phyloP scores from a whole-genome alignment of 2,888 invertebrate species.

The Pediacus dermestoides region DNA sequence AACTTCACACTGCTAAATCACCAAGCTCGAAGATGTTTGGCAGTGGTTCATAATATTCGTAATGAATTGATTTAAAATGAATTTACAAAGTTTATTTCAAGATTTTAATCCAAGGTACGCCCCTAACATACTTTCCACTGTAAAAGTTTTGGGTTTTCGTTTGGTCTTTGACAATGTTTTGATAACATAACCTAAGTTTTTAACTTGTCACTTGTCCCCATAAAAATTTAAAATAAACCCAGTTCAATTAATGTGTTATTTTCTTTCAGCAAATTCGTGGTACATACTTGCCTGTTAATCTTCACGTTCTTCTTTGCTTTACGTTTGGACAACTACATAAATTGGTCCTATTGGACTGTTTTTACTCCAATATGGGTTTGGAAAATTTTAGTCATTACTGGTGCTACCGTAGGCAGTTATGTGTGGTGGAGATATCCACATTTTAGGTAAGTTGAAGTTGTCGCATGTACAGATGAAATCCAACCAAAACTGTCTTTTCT shows the following conservation, averaged over 20 bases:
- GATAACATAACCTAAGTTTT: slow-evolving; percentile 17
- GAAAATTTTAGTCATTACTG: slow-evolving; percentile 87
- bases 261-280: slow-evolving; percentile 89
- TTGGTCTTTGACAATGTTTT: background rate
- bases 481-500: slow-evolving; percentile 36
- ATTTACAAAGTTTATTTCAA: slow-evolving; percentile 83
- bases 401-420: slow-evolving; percentile 87
- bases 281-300: slow-evolving; percentile 86
- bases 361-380: slow-evolving; percentile 97
- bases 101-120: slow-evolving; percentile 87
- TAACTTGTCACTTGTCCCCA: slow-evolving; percentile 9
- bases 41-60: no score
- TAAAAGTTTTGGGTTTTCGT: slow-evolving; percentile 2
- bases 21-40: no score
- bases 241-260: slow-evolving; percentile 26
- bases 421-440: slow-evolving; percentile 97
- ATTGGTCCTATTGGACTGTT: slow-evolving; percentile 95
- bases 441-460: slow-evolving; percentile 63
- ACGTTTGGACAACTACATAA: slow-evolving; percentile 80
- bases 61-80: slow-evolving; percentile 57
- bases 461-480: slow-evolving; percentile 12
- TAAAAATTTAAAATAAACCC: background rate
- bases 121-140: slow-evolving; percentile 9
- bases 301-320: slow-evolving; percentile 90
- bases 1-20: no score